A percentile compares a stretch with the other conserved stretches of the same genome.
phyloP scores from a whole-genome alignment of 1,140 invertebrate genomes.

The Nasonia giraulti region DNA sequence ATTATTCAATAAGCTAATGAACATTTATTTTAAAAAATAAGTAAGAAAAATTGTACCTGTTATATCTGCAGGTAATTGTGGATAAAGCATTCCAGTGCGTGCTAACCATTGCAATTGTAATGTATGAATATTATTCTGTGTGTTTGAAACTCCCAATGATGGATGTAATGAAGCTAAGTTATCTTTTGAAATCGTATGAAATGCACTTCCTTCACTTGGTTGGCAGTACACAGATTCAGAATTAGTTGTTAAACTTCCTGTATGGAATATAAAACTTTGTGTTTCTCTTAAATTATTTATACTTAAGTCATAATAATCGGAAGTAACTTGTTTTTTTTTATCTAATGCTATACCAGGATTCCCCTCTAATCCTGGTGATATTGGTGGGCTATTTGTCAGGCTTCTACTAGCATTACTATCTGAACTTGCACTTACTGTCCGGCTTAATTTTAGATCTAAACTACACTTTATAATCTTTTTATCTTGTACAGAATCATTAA shows the following conservation, averaged over 20 bases:
- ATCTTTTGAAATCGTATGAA: constrained; percentile 73
- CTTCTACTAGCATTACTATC: constrained; percentile 69
- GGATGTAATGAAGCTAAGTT: constrained; percentile 65
- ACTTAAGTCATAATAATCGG: constrained; percentile 48
- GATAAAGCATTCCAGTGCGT: constrained; percentile 89
- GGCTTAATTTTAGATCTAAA: constrained; percentile 24
- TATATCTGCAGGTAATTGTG: constrained; percentile 81
- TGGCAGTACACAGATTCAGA: constrained; percentile 69
- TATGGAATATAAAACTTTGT: constrained; percentile 66
- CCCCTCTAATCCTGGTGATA: constrained; percentile 70
- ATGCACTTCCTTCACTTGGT: constrained; percentile 67
- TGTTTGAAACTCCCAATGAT: constrained; percentile 61
- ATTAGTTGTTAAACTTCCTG: constrained; percentile 66
- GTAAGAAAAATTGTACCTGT: constrained; percentile 67
- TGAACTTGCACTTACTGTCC: constrained; percentile 67
- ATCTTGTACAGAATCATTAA: constrained; percentile 17
- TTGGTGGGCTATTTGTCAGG: constrained; percentile 68
- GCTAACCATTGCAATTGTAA: constrained; percentile 90
- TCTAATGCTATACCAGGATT: constrained; percentile 1
- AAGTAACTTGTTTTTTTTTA: constrained; percentile 52
- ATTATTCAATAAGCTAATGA: no score
- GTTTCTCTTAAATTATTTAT: constrained; percentile 60
- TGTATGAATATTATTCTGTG: constrained; percentile 81
- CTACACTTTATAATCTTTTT: neutral
- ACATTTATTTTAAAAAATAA: no score